These are phyloP conservation scores for Drepana arcuata DNA, from an alignment of 1,140 invertebrate genomes.

Conservation along the genomic window DNA sequence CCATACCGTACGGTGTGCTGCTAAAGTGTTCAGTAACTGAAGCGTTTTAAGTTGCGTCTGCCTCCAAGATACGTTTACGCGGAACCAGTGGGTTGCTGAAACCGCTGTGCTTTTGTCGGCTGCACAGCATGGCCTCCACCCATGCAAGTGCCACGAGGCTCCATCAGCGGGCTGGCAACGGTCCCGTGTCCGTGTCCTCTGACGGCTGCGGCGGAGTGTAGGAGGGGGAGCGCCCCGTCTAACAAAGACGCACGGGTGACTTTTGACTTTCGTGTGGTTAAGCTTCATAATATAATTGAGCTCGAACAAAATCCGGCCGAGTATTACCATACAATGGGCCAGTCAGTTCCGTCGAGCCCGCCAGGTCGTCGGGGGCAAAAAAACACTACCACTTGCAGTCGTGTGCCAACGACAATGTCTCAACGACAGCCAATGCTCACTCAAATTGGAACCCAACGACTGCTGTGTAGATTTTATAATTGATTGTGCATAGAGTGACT, in stretches of 20 bases:
- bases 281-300: constrained; percentile 70
- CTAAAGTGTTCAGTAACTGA: no score
- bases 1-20: no score
- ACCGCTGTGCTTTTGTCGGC: no score
- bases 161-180: no score
- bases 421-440: neutral
- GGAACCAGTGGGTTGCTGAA: no score
- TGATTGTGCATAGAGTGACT: neutral
- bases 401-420: constrained; percentile 6
- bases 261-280: constrained; percentile 65
- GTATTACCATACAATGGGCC: constrained; percentile 67
- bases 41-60: no score
- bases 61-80: no score
- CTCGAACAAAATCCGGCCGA: constrained; percentile 64
- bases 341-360: constrained; percentile 64
- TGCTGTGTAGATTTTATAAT: constrained; percentile 11
- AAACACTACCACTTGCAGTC: constrained; percentile 61
- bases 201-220: no score
- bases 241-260: constrained; percentile 56
- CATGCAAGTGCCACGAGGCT: no score
- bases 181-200: no score
- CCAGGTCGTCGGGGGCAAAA: constrained; percentile 65
- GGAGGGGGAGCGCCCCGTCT: no score
- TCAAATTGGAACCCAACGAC: constrained; percentile 15
- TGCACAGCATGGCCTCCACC: no score